Evolutionary conservation across 2,888 invertebrate species (phyloP).

Genomic region (Diabrotica balteata): DNA sequence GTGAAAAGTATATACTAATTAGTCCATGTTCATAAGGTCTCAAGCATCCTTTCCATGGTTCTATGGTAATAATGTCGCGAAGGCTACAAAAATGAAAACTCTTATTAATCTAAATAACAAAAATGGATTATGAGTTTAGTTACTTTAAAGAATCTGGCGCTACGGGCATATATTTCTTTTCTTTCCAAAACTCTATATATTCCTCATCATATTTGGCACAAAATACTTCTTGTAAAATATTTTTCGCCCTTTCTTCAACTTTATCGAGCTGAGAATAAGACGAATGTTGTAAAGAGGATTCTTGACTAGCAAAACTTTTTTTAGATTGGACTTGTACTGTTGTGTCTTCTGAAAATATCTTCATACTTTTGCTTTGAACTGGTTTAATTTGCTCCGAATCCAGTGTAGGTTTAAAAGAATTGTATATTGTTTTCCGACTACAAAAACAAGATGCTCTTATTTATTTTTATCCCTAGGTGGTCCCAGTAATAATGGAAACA

Average conservation of each 20-base stretch:
- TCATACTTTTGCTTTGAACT: too few species aligned
- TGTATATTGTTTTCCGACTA: too few species aligned
- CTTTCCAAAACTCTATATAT: neutral
- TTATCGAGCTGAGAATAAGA: neutral
- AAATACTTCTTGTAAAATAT: neutral
- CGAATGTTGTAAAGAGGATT: neutral
- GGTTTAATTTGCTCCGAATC: too few species aligned
- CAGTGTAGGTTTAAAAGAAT: too few species aligned
- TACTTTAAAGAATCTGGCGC: neutral
- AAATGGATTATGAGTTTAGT: neutral
- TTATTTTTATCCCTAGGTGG: too few species aligned
- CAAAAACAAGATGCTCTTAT: too few species aligned
- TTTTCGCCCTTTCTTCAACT: neutral
- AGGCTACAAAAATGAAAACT: constrained; percentile 1
- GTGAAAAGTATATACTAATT: constrained; percentile 63
- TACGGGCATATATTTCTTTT: neutral
- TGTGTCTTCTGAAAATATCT: too few species aligned
- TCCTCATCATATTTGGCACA: neutral
- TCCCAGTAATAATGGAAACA: too few species aligned
- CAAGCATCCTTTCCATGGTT: constrained; percentile 63
- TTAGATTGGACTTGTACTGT: too few species aligned
- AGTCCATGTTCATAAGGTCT: constrained; percentile 62
- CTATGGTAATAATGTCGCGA: constrained; percentile 46
- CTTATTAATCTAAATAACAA: neutral
- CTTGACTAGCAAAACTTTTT: neutral